Evolutionary conservation across 2,797 vertebrate genomes (phyloP), one percentile per base, ranked within the genome.

Genomic region (Onychomys leucogaster): DNA sequence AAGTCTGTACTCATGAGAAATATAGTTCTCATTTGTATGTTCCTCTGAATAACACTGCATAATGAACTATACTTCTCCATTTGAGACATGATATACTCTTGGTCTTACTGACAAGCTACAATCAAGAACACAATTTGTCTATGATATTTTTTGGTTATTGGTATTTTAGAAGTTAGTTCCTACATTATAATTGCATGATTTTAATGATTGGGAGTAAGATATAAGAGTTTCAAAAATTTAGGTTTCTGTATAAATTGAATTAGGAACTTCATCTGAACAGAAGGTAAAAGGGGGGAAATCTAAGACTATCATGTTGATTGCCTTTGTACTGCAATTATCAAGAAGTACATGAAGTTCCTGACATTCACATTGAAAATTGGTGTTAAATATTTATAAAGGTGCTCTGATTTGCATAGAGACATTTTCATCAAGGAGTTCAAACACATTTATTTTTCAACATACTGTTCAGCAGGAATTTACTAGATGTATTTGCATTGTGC

Each of bases 361-460:
- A 77, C 19, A 86, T 93, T 89, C 41, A 94, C 32, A 78, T 21
- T 52, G 69, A 97, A 89, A 94, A 85, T n/a, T 94, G 41, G 25
- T 81, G n/a, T 13, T 95, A 85, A 96, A 91, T 96, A 97, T 96
- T 83, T 93, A 94, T 90, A 67, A 91, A 93, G 17, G 10, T 76
- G 6, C 4, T 94, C 73, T 75, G 19, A 93, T 95, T 93, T 96
- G 41, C 65, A 92, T 85, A 75, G 25, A 91, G 19, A 65, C 34
- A 90, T 63, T 6, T 6, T 27, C 27, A 17, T 37, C 25, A 63
- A 91, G 59, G 21, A 90, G 89, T 5, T 80, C 43, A 75, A n/a
- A 27, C 57, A 88, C 43, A 71, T 90, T 89, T 80, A 84, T 71
- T 93, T 93, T 77, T 90, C 5, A 69, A 91, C 77, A 61, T 77